These are phyloP conservation scores for Manis pentadactyla DNA, from an alignment of 2,797 vertebrate species.

Conservation along the genomic window DNA sequence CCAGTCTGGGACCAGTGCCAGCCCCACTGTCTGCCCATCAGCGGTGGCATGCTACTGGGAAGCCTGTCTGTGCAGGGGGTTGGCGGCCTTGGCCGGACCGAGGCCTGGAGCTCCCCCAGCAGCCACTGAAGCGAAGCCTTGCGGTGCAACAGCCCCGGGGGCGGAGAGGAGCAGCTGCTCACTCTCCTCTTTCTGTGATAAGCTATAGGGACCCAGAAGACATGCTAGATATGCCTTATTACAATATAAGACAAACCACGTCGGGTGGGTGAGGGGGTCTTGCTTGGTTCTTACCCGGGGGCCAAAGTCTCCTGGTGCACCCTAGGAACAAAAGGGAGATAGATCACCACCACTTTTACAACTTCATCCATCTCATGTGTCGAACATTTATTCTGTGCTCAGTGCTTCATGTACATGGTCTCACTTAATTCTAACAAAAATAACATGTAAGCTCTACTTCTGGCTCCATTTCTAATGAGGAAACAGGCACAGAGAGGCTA, in stretches of 20 bases:
- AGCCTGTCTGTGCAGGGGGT: background rate
- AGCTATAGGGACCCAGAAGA: background rate
- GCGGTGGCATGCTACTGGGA: background rate
- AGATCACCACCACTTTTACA: background rate
- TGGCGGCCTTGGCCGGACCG: background rate
- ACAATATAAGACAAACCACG: background rate
- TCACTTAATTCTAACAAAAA: background rate
- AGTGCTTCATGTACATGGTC: background rate
- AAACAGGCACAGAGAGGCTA: background rate
- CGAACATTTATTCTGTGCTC: background rate
- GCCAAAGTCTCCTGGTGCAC: conserved; percentile 94
- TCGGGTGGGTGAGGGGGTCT: background rate
- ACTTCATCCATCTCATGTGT: too few species aligned
- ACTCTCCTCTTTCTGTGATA: background rate
- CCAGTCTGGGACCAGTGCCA: background rate
- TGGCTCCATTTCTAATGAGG: conserved; percentile 1
- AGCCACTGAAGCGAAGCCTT: background rate
- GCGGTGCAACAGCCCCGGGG: rapidly evolving
- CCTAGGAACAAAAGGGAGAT: conserved; percentile 86
- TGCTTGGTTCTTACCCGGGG: conserved; percentile 91
- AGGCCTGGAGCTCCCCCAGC: background rate
- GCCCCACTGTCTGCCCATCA: background rate
- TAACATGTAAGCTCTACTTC: background rate
- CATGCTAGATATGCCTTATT: background rate
- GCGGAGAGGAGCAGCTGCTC: background rate